These are phyloP conservation scores for Asobara japonica DNA, from an alignment of 1,140 invertebrate genomes.

Conservation along the genomic window DNA sequence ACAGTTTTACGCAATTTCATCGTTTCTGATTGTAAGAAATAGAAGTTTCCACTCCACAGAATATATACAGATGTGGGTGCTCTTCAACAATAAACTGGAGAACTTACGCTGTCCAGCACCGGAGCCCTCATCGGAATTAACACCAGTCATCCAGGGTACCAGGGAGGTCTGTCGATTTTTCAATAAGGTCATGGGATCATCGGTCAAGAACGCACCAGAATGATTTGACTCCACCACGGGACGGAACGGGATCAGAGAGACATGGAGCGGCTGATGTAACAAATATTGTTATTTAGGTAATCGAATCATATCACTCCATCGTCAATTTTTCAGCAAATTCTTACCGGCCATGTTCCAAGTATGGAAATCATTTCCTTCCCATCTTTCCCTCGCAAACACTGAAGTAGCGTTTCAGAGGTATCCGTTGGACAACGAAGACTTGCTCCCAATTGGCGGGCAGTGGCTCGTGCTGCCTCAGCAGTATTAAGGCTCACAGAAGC, in stretches of 20 bases:
- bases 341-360: neutral
- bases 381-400: constrained; percentile 70
- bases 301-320: neutral
- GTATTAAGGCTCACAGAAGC: constrained; percentile 79
- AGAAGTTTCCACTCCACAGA: too few species aligned
- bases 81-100: too few species aligned
- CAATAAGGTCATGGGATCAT: constrained; percentile 65
- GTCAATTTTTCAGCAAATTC: neutral
- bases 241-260: constrained; percentile 77
- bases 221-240: constrained; percentile 74
- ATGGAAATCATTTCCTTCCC: constrained; percentile 69
- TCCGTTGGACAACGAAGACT: constrained; percentile 69
- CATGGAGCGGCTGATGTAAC: too few species aligned
- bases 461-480: constrained; percentile 69
- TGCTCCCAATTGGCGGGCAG: constrained; percentile 72
- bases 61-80: too few species aligned
- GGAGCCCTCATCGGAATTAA: constrained; percentile 73
- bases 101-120: too few species aligned
- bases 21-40: too few species aligned
- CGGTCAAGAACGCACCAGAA: constrained; percentile 72
- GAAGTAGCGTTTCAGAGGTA: constrained; percentile 65
- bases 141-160: constrained; percentile 75
- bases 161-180: constrained; percentile 61
- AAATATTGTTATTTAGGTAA: too few species aligned
- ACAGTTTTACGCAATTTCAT: neutral